These are phyloP conservation scores for Ammodytes marinus DNA, from an alignment of 2,113 vertebrate species.

Conservation along the genomic window DNA sequence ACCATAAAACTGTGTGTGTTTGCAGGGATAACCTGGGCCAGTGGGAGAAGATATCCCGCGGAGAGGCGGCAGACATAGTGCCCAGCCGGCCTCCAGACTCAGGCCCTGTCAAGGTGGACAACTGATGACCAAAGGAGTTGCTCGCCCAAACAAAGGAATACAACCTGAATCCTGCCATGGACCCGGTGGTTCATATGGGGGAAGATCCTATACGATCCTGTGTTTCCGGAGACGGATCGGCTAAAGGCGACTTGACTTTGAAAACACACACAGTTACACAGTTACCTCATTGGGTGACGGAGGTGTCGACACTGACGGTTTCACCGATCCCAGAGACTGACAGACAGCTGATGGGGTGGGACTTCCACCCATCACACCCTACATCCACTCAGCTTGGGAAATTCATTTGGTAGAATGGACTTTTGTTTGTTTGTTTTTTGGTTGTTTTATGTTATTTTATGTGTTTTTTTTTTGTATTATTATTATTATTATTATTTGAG, in stretches of 20 bases:
- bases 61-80: slow-evolving; percentile 88
- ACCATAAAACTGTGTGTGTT: slow-evolving; percentile 28
- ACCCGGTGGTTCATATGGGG: slow-evolving; percentile 59
- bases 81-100: slow-evolving; percentile 81
- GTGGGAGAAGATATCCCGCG: slow-evolving; percentile 94
- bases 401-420: slow-evolving; percentile 80
- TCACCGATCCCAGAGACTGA: slow-evolving; percentile 77
- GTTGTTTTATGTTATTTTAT: slow-evolving; percentile 61
- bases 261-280: slow-evolving; percentile 72
- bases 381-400: slow-evolving; percentile 74
- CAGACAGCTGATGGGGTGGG: slow-evolving; percentile 63
- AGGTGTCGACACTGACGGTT: slow-evolving; percentile 79
- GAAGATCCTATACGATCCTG: slow-evolving; percentile 55
- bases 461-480: slow-evolving; percentile 18
- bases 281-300: slow-evolving; percentile 87
- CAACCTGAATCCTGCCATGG: slow-evolving; percentile 65
- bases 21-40: slow-evolving; percentile 94
- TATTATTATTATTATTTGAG: slow-evolving; percentile 49
- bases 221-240: slow-evolving; percentile 69
- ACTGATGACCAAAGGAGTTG: slow-evolving; percentile 82
- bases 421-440: slow-evolving; percentile 62
- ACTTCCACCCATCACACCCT: slow-evolving; percentile 68
- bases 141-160: slow-evolving; percentile 64
- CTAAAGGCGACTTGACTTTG: slow-evolving; percentile 77
- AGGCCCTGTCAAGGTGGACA: slow-evolving; percentile 90